Base-by-base conservation (phyloP, 2,888 invertebrate species). In the Brenthis hecate region DNA sequence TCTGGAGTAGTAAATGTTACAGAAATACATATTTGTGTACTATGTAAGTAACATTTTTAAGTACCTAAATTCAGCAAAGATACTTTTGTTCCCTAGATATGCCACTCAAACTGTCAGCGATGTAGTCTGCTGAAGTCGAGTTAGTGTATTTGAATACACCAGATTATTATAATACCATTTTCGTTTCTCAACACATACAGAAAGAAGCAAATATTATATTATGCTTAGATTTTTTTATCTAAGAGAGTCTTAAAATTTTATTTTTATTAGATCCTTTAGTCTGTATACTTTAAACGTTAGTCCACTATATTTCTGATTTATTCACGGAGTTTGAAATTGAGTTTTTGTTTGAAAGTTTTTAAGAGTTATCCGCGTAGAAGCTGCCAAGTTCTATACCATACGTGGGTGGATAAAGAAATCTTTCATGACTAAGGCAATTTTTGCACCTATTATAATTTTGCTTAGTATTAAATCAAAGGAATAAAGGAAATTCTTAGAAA, bases 241-340 rank as follows among this genome's bases (percentile, higher is more conserved):
- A 36, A 51, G 13, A 53, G 16, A 32, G 32, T 62, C 13, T 51
- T 53, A 36, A 53, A 51, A 36, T 62, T 51, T 62, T 51, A 53
- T 51, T 62, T 74, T 75, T 74, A 73, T 71, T 72, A 61, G 69
- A 60, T 71, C 72, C 66, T 69, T 68, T 65, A 66, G 36, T 57
- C 62, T 68, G 61, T 73, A 69, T 69, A 70, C 64, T 73, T 73
- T 65, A 73, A 69, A n/a, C 51, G 70, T 68, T 66, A 68, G 68
- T 68, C 66, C 66, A 66, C 70, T 68, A 63, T 68, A 62, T 68
- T 61, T 72, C 61, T 72, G 71, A 72, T 72, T 69, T 73, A 69
- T 71, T 71, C 71, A 65, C 50, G 47, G 58, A 67, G 66, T 71
- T 71, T 71, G 65, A 65, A 63, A 66, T 58, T 56, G 19, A 51